Evolutionary conservation across 2,113 vertebrate species (phyloP), one percentile per base, ranked within the genome.

Genomic region (Bubo blakistoni): DNA sequence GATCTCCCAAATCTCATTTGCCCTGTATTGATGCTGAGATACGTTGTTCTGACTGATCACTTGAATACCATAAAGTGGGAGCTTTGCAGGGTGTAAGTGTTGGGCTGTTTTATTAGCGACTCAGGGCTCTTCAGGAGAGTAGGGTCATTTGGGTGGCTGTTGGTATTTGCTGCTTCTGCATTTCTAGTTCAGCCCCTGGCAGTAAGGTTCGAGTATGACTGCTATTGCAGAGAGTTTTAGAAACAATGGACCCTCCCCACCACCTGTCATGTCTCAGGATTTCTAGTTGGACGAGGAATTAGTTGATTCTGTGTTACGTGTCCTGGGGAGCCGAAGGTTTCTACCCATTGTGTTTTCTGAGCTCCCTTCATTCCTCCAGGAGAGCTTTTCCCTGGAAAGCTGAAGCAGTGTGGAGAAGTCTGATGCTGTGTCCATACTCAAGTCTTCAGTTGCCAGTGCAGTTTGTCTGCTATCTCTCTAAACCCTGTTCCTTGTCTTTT

Each of bases 301-400:
- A 1, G 32, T 11, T 72, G 54, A 8, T 32, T 32, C 24, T 17
- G 13, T 40, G 42, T 29, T n/a, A 21, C 1, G 0, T 19, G 51
- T 52, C 55, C 29, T 51, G 67, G 30, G 32, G 40, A 80, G 24
- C 18, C 11, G 1, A 11, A 55, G 49, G 21, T 54, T 67, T 80
- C 54, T 51, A 27, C 47, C 30, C 36, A 10, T 27, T 24, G 24
- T 83, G 32, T 44, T 55, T 72, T 34, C 40, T 67, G 74, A 76
- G 52, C 51, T 85, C 18, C 26, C 34, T 27, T 80, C 24, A 3
- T 46, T 83, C 42, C 21, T 42, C 12, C 47, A 20, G 40, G 11
- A 38, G 55, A 61, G 22, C 47, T 66, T 36, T 42, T n/a, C 15
- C 36, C 26, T 59, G 55, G 46, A 38, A 61, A 49, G 76, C 32